Base-by-base conservation (phyloP, 23 tunicate species). In the Ascidia mentula region DNA sequence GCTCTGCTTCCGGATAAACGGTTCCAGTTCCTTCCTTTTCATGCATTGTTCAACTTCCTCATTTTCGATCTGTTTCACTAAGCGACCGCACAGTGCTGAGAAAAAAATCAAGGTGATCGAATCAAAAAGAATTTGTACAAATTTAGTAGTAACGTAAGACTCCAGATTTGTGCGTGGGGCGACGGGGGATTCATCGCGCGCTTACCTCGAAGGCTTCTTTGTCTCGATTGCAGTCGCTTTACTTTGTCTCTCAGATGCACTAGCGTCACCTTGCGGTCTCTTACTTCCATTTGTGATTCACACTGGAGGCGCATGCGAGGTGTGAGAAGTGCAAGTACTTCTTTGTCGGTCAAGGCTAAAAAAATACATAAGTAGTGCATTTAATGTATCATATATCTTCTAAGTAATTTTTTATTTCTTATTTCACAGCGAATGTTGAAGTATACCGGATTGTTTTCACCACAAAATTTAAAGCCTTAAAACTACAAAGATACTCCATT, bases 251-350 rank as follows among this genome's bases (percentile, higher is more conserved):
- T 79, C 69, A 92, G 79, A 12, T 83, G 82, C 39, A 40, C 71
- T n/a, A 87, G 88, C 82, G 60, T 73, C 77, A 83, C 84, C 59
- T 87, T 82, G 73, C 89, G 85, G 61, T 86, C 80, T 42, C 88
- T 85, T 7, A 92, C 86, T 30, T 79, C 88, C 18, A 77, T 69
- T 32, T 92, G 81, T 8, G 73, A 46, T 39, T 87, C 85, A 59
- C 90, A 81, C 72, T 69, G 40, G 72, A 76, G 82, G 46, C 90
- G 90, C 81, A 42, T 73, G 69, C 72, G 34, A 31, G 87, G 70
- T 32, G 75, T 46, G 15, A 91, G 69, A 32, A 72, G 77, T 0
- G 74, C 46, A 7, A 79, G 12, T 5, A 80, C 45, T 37, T 80
- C 80, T 31, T 77, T 75, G 60, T 86, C 90, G 17, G 39, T 37